phyloP scores from a whole-genome alignment of 2,113 vertebrate genomes.

The Bujurquina vittata region DNA sequence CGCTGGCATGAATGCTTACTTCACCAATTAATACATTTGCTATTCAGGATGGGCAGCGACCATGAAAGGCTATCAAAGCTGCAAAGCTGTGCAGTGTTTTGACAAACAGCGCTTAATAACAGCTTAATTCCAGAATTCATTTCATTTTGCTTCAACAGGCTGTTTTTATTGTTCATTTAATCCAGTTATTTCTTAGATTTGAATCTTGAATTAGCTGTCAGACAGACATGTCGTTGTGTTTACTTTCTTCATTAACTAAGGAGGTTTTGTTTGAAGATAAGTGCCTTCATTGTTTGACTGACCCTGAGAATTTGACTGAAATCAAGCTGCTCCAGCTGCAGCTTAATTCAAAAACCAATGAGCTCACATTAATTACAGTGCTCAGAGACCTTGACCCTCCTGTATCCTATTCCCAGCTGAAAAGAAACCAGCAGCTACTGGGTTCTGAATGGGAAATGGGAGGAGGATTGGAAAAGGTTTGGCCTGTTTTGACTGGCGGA shows the following conservation, averaged over 20 bases:
- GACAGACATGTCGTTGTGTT: conserved; percentile 27
- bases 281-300: conserved; percentile 54
- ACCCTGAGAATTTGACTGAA: conserved; percentile 36
- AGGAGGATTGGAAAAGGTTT: not conserved
- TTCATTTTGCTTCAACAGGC: not conserved
- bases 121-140: not conserved
- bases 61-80: not conserved
- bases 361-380: conserved; percentile 24
- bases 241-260: conserved; percentile 23
- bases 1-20: conserved; percentile 31
- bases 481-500: conserved; percentile 36
- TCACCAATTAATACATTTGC: conserved; percentile 34
- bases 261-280: conserved; percentile 54
- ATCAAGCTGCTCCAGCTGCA: not conserved
- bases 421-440: conserved; percentile 18
- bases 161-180: not conserved
- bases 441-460: conserved; percentile 13
- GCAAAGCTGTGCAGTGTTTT: conserved; percentile 11
- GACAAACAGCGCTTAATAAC: not conserved
- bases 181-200: conserved; percentile 8
- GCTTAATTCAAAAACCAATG: conserved; percentile 21
- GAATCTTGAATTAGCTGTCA: not conserved
- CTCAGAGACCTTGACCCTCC: conserved; percentile 32
- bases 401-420: conserved; percentile 44
- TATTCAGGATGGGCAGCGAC: conserved; percentile 13